Percentiles rank a stretch among this genome's conserved stretches.
Conservation (phyloP, 2,888 invertebrate species). For the Protodeltote pygarga region DNA sequence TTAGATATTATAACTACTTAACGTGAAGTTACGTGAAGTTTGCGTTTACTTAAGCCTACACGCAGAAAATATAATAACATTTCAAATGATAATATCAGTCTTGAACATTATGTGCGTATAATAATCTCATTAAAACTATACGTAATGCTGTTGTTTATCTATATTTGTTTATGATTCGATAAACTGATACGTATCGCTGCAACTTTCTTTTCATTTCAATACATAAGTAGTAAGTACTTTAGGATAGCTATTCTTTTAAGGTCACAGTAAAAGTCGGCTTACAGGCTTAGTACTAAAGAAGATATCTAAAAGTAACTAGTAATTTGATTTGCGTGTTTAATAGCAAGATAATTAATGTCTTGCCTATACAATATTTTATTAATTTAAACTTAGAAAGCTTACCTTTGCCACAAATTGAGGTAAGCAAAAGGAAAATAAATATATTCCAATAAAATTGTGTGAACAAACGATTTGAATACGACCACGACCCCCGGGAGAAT, state of each 20-base stretch:
- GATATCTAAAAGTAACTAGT: slow-evolving; percentile 6
- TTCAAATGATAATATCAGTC: neutral
- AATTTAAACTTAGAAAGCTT: slow-evolving; percentile 43
- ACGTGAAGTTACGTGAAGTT: slow-evolving; percentile 8
- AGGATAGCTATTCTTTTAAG: slow-evolving; percentile 8
- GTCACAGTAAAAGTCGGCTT: slow-evolving; percentile 1
- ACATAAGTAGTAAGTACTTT: neutral
- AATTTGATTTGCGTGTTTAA: slow-evolving; percentile 15
- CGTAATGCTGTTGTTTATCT: slow-evolving; percentile 7
- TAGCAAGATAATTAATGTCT: slow-evolving; percentile 27
- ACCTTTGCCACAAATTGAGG: slow-evolving; percentile 34
- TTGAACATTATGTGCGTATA: slow-evolving; percentile 3
- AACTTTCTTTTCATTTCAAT: slow-evolving; percentile 20
- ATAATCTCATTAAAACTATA: slow-evolving; percentile 15
- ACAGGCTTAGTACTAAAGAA: slow-evolving; percentile 5
- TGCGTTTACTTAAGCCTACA: slow-evolving; percentile 23
- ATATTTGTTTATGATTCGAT: slow-evolving; percentile 18
- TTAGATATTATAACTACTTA: too few species aligned
- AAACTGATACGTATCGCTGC: slow-evolving; percentile 1
- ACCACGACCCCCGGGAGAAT: slow-evolving; percentile 53
- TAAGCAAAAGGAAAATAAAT: slow-evolving; percentile 47
- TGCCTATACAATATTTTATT: slow-evolving; percentile 29
- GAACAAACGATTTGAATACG: slow-evolving; percentile 55
- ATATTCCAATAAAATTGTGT: slow-evolving; percentile 51
- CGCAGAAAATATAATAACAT: slow-evolving; percentile 7